Evolutionary conservation across 2,113 vertebrate species (phyloP), one percentile per base, ranked within the genome.

Genomic region (Suricata suricatta): DNA sequence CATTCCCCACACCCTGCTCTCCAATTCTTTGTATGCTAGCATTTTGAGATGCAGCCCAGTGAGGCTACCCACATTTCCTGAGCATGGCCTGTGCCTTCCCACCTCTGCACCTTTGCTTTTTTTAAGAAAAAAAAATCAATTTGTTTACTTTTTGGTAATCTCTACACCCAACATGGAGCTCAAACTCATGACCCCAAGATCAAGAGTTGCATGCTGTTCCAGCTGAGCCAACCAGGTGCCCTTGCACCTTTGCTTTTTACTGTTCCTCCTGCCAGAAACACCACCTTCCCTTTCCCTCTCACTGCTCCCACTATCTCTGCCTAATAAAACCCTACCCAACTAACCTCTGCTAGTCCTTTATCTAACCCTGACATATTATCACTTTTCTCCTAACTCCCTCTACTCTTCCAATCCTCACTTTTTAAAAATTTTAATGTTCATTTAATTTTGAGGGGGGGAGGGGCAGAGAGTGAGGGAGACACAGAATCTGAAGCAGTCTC

Each of bases 261-360:
- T 47, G 50, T 83, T 60, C 33, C 54, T 96, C 33, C 71, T 54
- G 31, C 44, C 38, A 69, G 64, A 41, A 93, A 44, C 1, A 1
- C 3, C 63, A 41, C 38, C 21, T 68, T 41, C 15, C 16, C 44
- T n/a, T 52, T 23, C 8, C 7, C 31, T 11, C 79, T 83, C 15
- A 19, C 52, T 93, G n/a, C 7, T n/a, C 35, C 44, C 60, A 64
- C 69, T 25, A 17, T 35, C 44, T 87, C 57, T 76, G 72, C 63
- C 89, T 80, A 69, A 90, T 33, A 87, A 89, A 97, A 72, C 12
- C n/a, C 91, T 85, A 54, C 31, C 64, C 54, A 87, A 19, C 15
- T 64, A 57, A 38, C 27, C 52, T 93, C 47, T 93, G 57, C 50
- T 72, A 31, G 80, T 60, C 47, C 50, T 52, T 93, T n/a, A n/a